Evolutionary conservation across 64 coral and sea anemone genomes (phyloP).

Genomic region (Pachyseris speciosa): DNA sequence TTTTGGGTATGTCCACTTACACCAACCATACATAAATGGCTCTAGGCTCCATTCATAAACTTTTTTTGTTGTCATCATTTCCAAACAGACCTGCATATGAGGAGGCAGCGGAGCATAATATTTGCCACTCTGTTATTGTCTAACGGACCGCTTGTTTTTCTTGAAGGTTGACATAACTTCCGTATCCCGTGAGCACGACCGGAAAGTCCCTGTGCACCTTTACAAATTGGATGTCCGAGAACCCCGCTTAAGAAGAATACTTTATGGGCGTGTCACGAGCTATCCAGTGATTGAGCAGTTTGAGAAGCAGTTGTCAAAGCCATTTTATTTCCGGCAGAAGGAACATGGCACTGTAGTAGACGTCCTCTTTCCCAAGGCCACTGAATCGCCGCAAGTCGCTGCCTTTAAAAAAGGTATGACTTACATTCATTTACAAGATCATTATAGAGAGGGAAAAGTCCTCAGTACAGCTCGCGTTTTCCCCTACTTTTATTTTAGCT

Average conservation of each 20-base stretch:
- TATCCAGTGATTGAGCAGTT: constrained; percentile 69
- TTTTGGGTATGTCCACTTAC: too few species aligned
- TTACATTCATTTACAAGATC: not conserved
- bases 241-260: constrained; percentile 30
- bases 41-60: too few species aligned
- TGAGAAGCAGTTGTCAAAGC: constrained; percentile 47
- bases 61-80: too few species aligned
- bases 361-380: constrained; percentile 38
- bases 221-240: constrained; percentile 23
- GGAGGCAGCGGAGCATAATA: too few species aligned
- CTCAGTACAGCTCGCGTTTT: too few species aligned
- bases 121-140: too few species aligned
- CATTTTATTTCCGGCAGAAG: constrained; percentile 69
- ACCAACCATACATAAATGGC: too few species aligned
- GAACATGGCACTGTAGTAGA: constrained; percentile 57
- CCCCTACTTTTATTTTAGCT: too few species aligned
- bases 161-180: constrained; percentile 41
- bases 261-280: not conserved
- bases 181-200: constrained; percentile 19
- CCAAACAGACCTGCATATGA: too few species aligned
- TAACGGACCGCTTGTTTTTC: too few species aligned
- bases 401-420: constrained; percentile 67
- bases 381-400: constrained; percentile 2
- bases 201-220: constrained; percentile 14
- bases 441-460: too few species aligned